phyloP scores from a whole-genome alignment of 2,888 invertebrate species.

The Ectemnius cavifrons region DNA sequence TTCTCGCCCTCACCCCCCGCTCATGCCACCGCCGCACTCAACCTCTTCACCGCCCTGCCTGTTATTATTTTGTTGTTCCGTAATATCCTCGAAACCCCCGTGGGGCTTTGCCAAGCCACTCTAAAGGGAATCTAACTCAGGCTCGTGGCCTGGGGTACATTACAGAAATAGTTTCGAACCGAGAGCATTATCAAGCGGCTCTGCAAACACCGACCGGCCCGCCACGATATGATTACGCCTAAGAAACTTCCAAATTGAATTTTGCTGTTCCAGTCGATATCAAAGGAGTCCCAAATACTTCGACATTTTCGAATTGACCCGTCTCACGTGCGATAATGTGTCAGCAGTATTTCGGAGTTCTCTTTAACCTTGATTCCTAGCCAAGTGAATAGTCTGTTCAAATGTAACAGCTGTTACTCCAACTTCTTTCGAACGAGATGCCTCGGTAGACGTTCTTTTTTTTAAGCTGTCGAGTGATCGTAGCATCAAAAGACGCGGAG shows the following conservation, averaged over 20 bases:
- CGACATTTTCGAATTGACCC: neutral
- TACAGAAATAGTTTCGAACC: constrained; percentile 51
- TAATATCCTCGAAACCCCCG: constrained; percentile 65
- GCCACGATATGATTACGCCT: constrained; percentile 9
- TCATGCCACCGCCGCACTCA: no score
- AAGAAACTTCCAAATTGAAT: constrained; percentile 29
- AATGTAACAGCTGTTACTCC: neutral
- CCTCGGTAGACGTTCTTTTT: constrained; percentile 41
- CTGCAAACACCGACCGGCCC: constrained; percentile 10
- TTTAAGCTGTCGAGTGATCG: constrained; percentile 31
- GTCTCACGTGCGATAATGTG: neutral
- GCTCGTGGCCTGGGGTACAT: constrained; percentile 40
- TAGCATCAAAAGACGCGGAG: constrained; percentile 57
- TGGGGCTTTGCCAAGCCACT: constrained; percentile 62
- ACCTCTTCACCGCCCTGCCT: constrained; percentile 23
- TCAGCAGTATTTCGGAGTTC: neutral
- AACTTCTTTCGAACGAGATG: neutral
- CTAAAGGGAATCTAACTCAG: constrained; percentile 62
- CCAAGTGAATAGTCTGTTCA: neutral
- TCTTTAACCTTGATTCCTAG: neutral
- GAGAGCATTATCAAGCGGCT: constrained; percentile 41
- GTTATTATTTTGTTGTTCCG: constrained; percentile 65
- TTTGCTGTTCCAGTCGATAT: neutral
- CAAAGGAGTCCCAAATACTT: neutral
- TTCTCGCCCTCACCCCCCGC: neutral